Conservation (phyloP, 2,113 vertebrate species). For the Nestor notabilis region DNA sequence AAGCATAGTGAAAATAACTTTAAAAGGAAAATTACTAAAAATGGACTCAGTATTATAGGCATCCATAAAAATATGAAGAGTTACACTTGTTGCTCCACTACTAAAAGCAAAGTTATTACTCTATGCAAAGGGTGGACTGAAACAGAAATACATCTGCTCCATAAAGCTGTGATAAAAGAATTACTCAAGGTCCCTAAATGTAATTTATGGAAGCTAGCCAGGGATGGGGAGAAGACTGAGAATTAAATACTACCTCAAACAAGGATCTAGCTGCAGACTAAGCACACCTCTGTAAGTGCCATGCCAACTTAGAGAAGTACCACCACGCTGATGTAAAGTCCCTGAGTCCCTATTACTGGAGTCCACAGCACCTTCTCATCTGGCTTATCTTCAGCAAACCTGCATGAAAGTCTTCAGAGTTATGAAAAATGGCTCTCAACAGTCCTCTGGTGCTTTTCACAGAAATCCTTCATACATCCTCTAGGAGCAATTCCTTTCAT, state of each 20-base stretch:
- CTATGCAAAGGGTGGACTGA: background rate
- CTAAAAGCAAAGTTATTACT: background rate
- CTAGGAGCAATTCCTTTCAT: slow-evolving; percentile 2
- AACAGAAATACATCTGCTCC: background rate
- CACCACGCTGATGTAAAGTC: background rate
- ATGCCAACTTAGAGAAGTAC: background rate
- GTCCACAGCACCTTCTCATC: background rate
- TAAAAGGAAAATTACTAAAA: background rate
- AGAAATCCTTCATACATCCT: background rate
- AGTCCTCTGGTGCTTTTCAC: background rate
- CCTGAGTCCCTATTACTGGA: background rate
- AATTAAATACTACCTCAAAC: background rate
- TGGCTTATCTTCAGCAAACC: background rate
- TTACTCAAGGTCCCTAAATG: background rate
- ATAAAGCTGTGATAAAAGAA: background rate
- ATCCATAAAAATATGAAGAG: background rate
- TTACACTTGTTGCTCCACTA: background rate
- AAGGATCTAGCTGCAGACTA: background rate
- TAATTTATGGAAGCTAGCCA: background rate
- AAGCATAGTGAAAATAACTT: background rate
- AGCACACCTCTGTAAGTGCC: background rate
- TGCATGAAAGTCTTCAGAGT: background rate
- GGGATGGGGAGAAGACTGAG: background rate
- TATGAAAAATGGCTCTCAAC: background rate
- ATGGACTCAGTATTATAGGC: background rate